Conservation (phyloP, 2,113 vertebrate species). For the Otocyon megalotis region DNA sequence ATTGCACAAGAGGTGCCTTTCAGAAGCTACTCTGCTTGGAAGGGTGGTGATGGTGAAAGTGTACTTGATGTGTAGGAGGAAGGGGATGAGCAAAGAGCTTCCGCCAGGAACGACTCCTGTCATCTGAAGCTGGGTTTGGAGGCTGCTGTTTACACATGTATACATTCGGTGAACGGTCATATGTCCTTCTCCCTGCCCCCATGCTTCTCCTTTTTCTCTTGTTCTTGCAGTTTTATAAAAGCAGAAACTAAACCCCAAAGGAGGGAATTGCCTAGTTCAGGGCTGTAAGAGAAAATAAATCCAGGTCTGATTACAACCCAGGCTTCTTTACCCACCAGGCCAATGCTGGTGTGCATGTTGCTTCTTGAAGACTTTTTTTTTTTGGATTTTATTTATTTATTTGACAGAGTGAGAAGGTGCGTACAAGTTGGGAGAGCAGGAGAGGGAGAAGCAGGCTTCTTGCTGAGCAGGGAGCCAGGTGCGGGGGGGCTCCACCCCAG, state of each 20-base stretch:
- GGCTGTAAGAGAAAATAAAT: background rate
- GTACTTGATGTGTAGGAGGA: slow-evolving; percentile 40
- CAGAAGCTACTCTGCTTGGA: slow-evolving; percentile 67
- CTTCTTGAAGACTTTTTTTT: background rate
- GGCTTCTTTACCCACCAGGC: background rate
- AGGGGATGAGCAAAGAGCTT: slow-evolving; percentile 62
- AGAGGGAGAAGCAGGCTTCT: too few relatives aligned
- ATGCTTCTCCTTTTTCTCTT: slow-evolving; percentile 40
- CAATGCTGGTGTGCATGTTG: background rate
- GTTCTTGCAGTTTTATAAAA: slow-evolving; percentile 30
- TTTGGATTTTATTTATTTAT: too few relatives aligned
- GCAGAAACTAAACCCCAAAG: background rate
- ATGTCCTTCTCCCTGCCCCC: background rate
- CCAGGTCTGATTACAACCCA: background rate
- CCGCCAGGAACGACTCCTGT: background rate
- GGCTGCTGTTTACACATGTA: slow-evolving; percentile 2
- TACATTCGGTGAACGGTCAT: background rate
- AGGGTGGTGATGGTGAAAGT: slow-evolving; percentile 57
- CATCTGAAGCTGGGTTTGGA: background rate
- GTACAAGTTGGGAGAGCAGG: too few relatives aligned
- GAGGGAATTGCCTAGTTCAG: background rate
- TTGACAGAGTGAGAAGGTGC: too few relatives aligned
- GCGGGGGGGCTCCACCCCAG: too few relatives aligned
- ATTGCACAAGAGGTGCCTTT: slow-evolving; percentile 75
- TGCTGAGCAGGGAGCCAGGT: too few relatives aligned